Evolutionary conservation across 2,113 vertebrate genomes (phyloP), one percentile per base, ranked within the genome.

Genomic region (Albula glossodonta): DNA sequence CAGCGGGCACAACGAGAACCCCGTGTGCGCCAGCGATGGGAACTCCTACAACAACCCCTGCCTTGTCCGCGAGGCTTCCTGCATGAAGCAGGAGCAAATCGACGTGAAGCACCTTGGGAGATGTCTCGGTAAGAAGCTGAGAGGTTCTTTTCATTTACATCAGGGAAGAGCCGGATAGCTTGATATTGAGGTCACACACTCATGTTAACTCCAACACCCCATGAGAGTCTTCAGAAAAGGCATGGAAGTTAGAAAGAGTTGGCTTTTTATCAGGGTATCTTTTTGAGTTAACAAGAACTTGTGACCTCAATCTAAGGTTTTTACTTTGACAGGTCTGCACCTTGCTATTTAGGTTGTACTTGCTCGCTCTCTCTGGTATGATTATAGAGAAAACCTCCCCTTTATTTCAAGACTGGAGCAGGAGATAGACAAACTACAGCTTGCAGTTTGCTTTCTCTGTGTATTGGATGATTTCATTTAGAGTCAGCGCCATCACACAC

Each of bases 1-100:
- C 96, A 99, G 97, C 63, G 97, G 97, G n/a, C 97, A 98, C 94
- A 99, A 98, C 66, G 97, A 98, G 88, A 99, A 99, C 92, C 96
- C 97, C 0, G 98, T 99, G 0, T 99, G 97, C 83, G 98, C 97
- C 91, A 98, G 97, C 11, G 97, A 98, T 86, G 97, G 98, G 51
- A 97, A 96, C 93, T 98, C 97, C 81, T 99, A 99, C 93, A 97
- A 97, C 91, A 99, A 98, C 89, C 98, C 98, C 0, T 99, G 98
- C 91, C 96, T 99, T 94, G 97, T 99, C 84, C 92, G 97, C 86
- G 98, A 99, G 94, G 97, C 97, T 0, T 98, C 97, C 0, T 99
- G 97, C 90, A 96, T 98, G 95, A 97, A 97, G 90, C 98, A 99
- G 93, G 98, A 99, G 91, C 97, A 98, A 92, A 98, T 99, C 1